A percentile compares a stretch with the other conserved stretches of the same genome.
phyloP scores from a whole-genome alignment of 2,797 vertebrate species.

The Tauraco hartlaubi region DNA sequence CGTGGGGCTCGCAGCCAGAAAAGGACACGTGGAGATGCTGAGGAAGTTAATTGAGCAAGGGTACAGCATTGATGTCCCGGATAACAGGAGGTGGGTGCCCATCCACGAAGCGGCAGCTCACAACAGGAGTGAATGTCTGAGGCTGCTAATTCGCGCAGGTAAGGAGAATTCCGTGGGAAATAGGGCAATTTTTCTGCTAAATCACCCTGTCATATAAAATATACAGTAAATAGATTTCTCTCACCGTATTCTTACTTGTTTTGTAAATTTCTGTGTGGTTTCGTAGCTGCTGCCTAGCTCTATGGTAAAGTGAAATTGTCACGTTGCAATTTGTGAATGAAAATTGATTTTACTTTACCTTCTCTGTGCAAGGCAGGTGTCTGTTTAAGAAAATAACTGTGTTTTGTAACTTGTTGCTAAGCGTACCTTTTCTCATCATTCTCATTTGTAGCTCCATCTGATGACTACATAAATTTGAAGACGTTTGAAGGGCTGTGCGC shows the following conservation, averaged over 20 bases:
- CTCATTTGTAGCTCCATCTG: conserved; percentile 72
- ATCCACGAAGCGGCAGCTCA: conserved; percentile 92
- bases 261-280: not conserved
- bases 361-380: not conserved
- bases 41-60: conserved; percentile 86
- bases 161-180: conserved; percentile 11
- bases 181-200: not conserved
- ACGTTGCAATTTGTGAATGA: accelerated
- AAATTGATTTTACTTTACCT: not conserved
- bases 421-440: accelerated
- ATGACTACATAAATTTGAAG: conserved; percentile 82
- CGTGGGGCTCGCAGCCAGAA: conserved; percentile 86
- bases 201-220: not conserved
- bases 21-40: conserved; percentile 79
- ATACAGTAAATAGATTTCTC: not conserved
- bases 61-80: conserved; percentile 84
- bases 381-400: not conserved
- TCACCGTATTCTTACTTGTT: accelerated
- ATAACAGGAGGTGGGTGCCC: conserved; percentile 94
- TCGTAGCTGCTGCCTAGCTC: not conserved
- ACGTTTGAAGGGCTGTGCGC: conserved; percentile 91
- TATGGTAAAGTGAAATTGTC: not conserved
- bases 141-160: conserved; percentile 84
- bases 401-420: not conserved
- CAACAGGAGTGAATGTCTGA: conserved; percentile 84